Evolutionary conservation across 2,888 invertebrate genomes (phyloP).

Genomic region (Thymelicus acteon): DNA sequence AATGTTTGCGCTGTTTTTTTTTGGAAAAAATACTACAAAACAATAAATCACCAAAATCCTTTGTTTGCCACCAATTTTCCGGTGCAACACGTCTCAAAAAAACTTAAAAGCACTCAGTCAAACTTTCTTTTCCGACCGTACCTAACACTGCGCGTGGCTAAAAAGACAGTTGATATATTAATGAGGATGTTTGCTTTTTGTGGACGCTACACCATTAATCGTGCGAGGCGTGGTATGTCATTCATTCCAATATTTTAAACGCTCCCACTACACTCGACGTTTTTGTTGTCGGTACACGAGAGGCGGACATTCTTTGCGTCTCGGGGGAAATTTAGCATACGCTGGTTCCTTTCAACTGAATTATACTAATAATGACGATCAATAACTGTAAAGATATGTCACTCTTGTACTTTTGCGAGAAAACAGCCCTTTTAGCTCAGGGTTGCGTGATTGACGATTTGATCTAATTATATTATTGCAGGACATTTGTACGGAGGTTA

Average conservation of each 20-base stretch:
- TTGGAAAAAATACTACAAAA: neutral
- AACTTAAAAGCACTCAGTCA: constrained; percentile 17
- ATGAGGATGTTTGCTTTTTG: constrained; percentile 83
- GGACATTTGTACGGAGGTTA: neutral
- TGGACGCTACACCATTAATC: constrained; percentile 79
- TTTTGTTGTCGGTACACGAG: constrained; percentile 78
- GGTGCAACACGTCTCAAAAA: constrained; percentile 4
- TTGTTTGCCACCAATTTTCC: constrained; percentile 15
- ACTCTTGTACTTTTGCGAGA: constrained; percentile 1
- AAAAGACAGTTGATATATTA: constrained; percentile 85
- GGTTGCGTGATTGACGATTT: constrained; percentile 26
- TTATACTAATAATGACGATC: constrained; percentile 36
- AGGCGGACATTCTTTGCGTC: constrained; percentile 70
- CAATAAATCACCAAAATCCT: constrained; percentile 15
- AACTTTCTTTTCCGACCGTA: constrained; percentile 59
- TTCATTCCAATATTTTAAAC: constrained; percentile 85
- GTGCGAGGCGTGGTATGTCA: constrained; percentile 83
- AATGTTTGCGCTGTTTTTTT: neutral
- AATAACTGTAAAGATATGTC: constrained; percentile 39
- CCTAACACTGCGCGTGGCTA: constrained; percentile 62
- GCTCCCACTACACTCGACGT: constrained; percentile 70
- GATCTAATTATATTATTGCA: constrained; percentile 22
- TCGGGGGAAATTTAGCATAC: constrained; percentile 47
- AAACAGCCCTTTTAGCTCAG: constrained; percentile 6
- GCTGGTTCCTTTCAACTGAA: constrained; percentile 38